phyloP scores from a whole-genome alignment of 2,797 vertebrate genomes.

The Poeciliopsis paucimaculata region DNA sequence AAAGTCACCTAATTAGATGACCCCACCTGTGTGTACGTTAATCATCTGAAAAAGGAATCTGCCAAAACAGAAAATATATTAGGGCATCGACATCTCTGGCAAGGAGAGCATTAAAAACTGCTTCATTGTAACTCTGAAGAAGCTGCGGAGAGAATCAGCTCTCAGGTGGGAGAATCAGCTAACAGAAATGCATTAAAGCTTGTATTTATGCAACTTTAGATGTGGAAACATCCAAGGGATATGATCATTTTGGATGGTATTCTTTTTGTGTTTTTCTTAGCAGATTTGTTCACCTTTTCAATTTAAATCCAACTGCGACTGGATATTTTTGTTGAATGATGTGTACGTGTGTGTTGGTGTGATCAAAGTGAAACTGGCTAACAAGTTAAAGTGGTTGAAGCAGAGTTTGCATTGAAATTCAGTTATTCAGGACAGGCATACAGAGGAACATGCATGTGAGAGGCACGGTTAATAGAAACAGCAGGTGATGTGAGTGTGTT shows the following conservation, averaged over 20 bases:
- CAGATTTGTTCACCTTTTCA: not conserved
- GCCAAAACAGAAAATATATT: not conserved
- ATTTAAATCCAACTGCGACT: not conserved
- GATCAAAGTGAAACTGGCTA: conserved; percentile 18
- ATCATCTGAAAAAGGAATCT: not conserved
- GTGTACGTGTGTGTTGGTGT: not conserved
- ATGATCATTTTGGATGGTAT: not conserved
- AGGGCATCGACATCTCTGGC: not conserved
- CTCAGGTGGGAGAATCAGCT: not conserved
- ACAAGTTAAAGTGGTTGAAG: conserved; percentile 16
- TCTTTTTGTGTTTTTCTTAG: not conserved
- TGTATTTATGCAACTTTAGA: not conserved
- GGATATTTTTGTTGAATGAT: not conserved
- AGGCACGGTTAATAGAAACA: conserved; percentile 34
- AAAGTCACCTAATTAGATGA: not conserved
- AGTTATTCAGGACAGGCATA: conserved; percentile 33
- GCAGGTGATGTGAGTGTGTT: conserved; percentile 10
- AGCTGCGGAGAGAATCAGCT: not conserved
- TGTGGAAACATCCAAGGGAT: not conserved
- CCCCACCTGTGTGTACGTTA: not conserved
- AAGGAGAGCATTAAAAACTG: not conserved
- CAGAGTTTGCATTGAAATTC: conserved; percentile 29
- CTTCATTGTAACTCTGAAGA: not conserved
- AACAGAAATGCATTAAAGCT: not conserved
- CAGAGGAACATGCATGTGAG: conserved; percentile 42